Percentiles rank a stretch among this genome's conserved stretches.
These are phyloP conservation scores for Bombycilla garrulus DNA, from an alignment of 2,113 vertebrate genomes.

Conservation along the genomic window DNA sequence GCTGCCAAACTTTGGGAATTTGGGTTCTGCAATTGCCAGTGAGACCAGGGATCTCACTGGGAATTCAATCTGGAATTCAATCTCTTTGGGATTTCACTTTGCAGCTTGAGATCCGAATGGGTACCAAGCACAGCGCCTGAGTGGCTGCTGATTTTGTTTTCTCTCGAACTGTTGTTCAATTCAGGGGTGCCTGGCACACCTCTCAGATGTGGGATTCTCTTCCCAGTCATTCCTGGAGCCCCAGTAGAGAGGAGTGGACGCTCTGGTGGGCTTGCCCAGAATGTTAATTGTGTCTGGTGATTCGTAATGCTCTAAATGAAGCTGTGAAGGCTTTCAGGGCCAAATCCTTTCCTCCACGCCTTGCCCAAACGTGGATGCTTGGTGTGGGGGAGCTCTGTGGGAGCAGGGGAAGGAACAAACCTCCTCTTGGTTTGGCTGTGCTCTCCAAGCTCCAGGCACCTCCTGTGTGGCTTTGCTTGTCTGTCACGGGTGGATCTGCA, in stretches of 20 bases:
- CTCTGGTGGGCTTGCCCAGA: background rate
- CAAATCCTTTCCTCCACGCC: constrained; percentile 38
- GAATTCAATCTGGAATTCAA: too few relatives aligned
- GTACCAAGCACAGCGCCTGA: background rate
- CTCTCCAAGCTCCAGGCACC: background rate
- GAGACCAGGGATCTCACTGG: background rate
- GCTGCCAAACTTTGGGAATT: background rate
- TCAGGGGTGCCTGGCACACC: background rate
- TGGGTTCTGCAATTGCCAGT: background rate
- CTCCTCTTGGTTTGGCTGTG: background rate
- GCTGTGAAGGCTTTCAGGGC: constrained; percentile 4
- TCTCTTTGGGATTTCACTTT: background rate
- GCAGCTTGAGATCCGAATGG: fast-evolving
- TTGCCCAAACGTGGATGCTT: background rate
- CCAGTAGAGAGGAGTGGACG: background rate
- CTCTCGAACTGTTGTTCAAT: background rate
- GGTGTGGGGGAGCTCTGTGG: background rate
- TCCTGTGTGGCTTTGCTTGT: background rate
- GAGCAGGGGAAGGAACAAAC: background rate
- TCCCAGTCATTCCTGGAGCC: background rate
- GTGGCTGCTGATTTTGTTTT: background rate
- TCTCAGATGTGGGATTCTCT: background rate
- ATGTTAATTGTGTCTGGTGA: background rate
- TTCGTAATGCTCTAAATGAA: background rate
- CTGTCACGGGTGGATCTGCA: background rate